Evolutionary conservation across 2,797 vertebrate species (phyloP).

Genomic region (Myotis daubentonii): DNA sequence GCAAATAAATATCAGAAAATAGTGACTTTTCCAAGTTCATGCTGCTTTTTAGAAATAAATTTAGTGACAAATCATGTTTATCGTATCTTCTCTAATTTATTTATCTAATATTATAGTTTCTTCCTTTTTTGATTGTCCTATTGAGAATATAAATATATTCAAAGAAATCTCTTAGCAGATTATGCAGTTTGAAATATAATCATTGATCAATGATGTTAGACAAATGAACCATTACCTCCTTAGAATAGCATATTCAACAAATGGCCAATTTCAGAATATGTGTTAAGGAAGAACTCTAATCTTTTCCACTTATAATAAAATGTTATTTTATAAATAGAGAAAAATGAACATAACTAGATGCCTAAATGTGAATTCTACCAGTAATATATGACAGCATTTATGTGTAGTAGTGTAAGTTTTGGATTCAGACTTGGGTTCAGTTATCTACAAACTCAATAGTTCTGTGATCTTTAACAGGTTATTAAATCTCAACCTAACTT

Average conservation of each 20-base stretch:
- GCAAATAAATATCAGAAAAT: constrained; percentile 41
- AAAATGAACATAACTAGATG: constrained; percentile 49
- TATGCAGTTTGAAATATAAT: constrained; percentile 39
- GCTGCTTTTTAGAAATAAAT: constrained; percentile 46
- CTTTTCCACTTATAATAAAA: constrained; percentile 45
- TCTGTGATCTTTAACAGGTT: constrained; percentile 41
- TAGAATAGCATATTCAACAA: constrained; percentile 27
- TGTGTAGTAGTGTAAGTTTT: constrained; percentile 16
- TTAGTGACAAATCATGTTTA: constrained; percentile 47
- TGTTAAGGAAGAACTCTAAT: constrained; percentile 9
- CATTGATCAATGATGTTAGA: constrained; percentile 17
- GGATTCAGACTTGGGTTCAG: constrained; percentile 1
- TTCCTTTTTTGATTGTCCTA: constrained; percentile 24
- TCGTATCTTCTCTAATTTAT: neutral
- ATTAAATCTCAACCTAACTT: constrained; percentile 30
- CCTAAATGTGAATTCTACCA: neutral
- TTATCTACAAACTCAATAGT: constrained; percentile 42
- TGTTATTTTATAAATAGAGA: constrained; percentile 40
- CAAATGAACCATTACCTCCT: constrained; percentile 45
- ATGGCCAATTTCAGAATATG: constrained; percentile 38
- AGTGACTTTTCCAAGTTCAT: constrained; percentile 49
- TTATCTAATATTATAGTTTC: constrained; percentile 24
- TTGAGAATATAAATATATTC: constrained; percentile 50
- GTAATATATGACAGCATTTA: constrained; percentile 11
- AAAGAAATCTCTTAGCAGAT: constrained; percentile 53